Conservation (phyloP, 2,888 invertebrate genomes). For the Ceraclea dissimilis region DNA sequence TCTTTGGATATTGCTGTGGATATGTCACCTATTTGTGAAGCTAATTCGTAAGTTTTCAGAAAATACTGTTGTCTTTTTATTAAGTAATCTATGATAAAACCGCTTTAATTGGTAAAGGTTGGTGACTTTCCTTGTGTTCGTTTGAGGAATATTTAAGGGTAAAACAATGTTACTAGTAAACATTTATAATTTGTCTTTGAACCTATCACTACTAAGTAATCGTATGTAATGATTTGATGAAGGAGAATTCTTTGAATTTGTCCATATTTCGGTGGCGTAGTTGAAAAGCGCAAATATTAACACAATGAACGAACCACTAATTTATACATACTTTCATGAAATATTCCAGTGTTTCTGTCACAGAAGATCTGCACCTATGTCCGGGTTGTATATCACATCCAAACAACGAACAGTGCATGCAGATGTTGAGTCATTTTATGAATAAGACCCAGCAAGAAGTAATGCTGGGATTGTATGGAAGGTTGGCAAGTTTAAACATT, state of each 20-base stretch:
- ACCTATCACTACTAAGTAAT: too few relatives aligned
- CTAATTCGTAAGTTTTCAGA: constrained; percentile 25
- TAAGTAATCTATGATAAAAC: neutral
- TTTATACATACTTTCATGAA: too few relatives aligned
- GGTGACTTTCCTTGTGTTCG: neutral
- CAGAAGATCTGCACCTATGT: constrained; percentile 38
- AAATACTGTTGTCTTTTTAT: too few relatives aligned
- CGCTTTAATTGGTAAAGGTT: neutral
- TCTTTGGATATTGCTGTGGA: constrained; percentile 56
- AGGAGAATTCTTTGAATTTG: too few relatives aligned
- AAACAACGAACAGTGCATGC: constrained; percentile 36
- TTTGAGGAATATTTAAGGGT: neutral
- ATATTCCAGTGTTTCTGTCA: constrained; percentile 33
- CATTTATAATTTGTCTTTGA: too few relatives aligned
- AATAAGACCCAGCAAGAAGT: constrained; percentile 48
- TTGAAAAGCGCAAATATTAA: too few relatives aligned
- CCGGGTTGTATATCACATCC: constrained; percentile 42
- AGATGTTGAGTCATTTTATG: constrained; percentile 45
- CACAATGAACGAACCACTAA: too few relatives aligned
- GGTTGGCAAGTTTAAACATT: constrained; percentile 40
- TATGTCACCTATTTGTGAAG: constrained; percentile 53
- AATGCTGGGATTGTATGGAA: constrained; percentile 45
- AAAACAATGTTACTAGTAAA: too few relatives aligned
- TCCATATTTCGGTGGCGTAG: too few relatives aligned
- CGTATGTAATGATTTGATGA: too few relatives aligned